Evolutionary conservation across 2,888 invertebrate species (phyloP).

Genomic region (Alsophila aescularia): DNA sequence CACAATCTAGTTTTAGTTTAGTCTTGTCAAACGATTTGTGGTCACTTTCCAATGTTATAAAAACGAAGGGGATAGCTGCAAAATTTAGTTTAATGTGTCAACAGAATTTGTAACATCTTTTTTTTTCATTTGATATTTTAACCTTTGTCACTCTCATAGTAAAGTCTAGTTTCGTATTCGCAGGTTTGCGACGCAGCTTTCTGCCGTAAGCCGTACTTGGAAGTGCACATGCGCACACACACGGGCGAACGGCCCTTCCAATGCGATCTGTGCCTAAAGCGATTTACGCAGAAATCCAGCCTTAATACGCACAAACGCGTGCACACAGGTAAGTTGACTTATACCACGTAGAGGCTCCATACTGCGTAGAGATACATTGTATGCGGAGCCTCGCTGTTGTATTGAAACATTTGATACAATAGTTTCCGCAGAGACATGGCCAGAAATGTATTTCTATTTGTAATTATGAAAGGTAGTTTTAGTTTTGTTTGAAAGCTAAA

Average conservation of each 20-base stretch:
- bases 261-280: slow-evolving; percentile 89
- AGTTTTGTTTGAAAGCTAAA: no score
- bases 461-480: no score
- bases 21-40: no score
- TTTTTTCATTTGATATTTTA: neutral
- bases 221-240: slow-evolving; percentile 92
- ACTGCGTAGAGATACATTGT: neutral
- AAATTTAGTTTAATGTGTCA: no score
- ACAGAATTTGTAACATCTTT: no score
- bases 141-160: neutral
- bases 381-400: slow-evolving; percentile 27
- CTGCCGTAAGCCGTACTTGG: slow-evolving; percentile 91
- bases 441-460: slow-evolving; percentile 10
- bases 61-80: no score
- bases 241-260: slow-evolving; percentile 91
- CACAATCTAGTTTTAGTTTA: no score
- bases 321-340: slow-evolving; percentile 85
- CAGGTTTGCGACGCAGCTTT: slow-evolving; percentile 90
- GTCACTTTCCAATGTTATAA: no score
- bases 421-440: neutral
- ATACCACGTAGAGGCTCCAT: slow-evolving; percentile 23
- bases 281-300: slow-evolving; percentile 92
- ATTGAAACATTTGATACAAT: slow-evolving; percentile 10
- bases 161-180: slow-evolving; percentile 20
- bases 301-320: slow-evolving; percentile 92